phyloP scores from a whole-genome alignment of 2,113 vertebrate species.

The Chamaetylas fuelleborni region DNA sequence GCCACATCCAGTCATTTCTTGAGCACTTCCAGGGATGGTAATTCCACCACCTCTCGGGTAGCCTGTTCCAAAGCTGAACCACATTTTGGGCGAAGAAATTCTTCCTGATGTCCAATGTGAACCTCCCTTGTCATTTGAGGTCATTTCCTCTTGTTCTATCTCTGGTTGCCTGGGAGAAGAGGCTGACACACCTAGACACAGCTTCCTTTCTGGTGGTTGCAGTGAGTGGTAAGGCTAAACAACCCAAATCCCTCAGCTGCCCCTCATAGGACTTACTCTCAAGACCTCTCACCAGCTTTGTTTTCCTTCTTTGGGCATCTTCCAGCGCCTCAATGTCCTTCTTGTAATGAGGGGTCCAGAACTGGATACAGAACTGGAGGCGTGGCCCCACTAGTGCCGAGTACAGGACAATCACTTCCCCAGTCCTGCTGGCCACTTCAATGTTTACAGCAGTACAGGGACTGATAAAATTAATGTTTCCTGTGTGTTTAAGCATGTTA shows the following conservation, averaged over 20 bases:
- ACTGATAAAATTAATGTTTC: not conserved
- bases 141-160: not conserved
- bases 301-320: not conserved
- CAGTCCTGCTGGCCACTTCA: not conserved
- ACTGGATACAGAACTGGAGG: not conserved
- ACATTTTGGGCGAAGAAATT: not conserved
- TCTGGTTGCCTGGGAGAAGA: not conserved
- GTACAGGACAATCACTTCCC: not conserved
- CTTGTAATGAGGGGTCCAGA: not conserved
- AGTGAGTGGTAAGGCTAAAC: not conserved
- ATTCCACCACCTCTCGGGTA: not conserved
- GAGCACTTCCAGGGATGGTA: not conserved
- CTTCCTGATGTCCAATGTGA: not conserved
- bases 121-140: not conserved
- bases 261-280: not conserved
- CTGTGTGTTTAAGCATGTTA: not conserved
- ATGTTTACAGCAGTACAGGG: not conserved
- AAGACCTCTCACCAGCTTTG: not conserved
- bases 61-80: not conserved
- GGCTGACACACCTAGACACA: rapidly evolving
- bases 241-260: not conserved
- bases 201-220: not conserved
- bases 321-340: not conserved
- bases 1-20: not conserved
- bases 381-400: not conserved